Conservation (phyloP, 2,113 vertebrate genomes). For the Halcyon malimbica region DNA sequence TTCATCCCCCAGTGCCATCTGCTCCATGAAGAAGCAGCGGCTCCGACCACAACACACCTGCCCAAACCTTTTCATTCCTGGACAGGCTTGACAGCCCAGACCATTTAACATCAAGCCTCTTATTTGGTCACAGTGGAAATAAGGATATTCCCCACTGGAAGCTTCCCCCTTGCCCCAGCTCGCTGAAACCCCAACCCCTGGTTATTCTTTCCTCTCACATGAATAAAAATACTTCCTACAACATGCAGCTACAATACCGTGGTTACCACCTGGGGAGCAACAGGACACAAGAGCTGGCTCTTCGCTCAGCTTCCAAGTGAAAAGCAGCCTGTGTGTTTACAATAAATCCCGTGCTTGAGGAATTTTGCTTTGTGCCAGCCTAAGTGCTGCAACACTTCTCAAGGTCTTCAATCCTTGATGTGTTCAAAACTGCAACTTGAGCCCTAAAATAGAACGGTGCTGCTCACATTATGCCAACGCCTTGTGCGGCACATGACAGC, state of each 20-base stretch:
- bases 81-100: neutral
- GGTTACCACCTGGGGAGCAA: neutral
- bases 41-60: neutral
- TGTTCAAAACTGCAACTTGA: neutral
- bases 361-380: neutral
- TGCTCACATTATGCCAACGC: constrained; percentile 6
- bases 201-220: neutral
- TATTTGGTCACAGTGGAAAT: neutral
- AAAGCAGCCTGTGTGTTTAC: neutral
- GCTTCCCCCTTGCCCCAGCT: neutral
- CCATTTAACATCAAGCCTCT: neutral
- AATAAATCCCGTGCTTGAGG: neutral
- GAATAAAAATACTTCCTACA: neutral
- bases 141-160: neutral
- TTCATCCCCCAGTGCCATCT: neutral
- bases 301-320: neutral
- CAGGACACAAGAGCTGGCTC: neutral
- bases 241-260: neutral
- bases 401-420: neutral
- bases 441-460: neutral
- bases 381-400: neutral
- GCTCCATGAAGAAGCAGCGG: neutral
- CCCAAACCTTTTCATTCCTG: neutral
- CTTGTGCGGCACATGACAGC: constrained; percentile 52
- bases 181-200: neutral